These are phyloP conservation scores for Hyla sarda DNA, from an alignment of 2,113 vertebrate species.

Conservation along the genomic window DNA sequence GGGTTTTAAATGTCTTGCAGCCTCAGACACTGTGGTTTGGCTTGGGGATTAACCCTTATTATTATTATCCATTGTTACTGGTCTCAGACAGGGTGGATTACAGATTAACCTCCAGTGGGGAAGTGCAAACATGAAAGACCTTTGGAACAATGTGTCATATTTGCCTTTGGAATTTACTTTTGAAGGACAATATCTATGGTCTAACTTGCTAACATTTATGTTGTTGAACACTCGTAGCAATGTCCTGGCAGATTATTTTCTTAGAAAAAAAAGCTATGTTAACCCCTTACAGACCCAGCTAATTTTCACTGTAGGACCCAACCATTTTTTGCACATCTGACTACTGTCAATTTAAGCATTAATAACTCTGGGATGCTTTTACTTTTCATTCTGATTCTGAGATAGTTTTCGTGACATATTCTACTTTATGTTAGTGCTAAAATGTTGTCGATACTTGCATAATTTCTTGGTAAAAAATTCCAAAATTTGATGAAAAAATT, in stretches of 20 bases:
- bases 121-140: constrained; percentile 31
- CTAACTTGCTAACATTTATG: constrained; percentile 11
- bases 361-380: too few species aligned
- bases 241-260: constrained; percentile 1
- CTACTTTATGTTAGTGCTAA: too few species aligned
- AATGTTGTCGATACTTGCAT: too few species aligned
- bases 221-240: background rate
- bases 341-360: too few species aligned
- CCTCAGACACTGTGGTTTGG: constrained; percentile 16
- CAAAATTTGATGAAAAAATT: too few species aligned
- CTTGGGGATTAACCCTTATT: constrained; percentile 53
- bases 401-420: too few species aligned
- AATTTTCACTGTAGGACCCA: too few species aligned
- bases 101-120: constrained; percentile 37
- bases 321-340: too few species aligned
- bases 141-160: constrained; percentile 43
- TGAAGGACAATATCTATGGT: constrained; percentile 18
- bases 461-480: too few species aligned
- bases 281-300: too few species aligned
- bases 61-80: constrained; percentile 36
- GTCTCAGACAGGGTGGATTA: constrained; percentile 33
- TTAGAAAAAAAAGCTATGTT: too few species aligned
- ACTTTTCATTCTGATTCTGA: too few species aligned
- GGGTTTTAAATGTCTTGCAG: constrained; percentile 30
- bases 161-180: constrained; percentile 40